Conservation (phyloP, 2,888 invertebrate genomes). For the Sarcophaga variegata region DNA sequence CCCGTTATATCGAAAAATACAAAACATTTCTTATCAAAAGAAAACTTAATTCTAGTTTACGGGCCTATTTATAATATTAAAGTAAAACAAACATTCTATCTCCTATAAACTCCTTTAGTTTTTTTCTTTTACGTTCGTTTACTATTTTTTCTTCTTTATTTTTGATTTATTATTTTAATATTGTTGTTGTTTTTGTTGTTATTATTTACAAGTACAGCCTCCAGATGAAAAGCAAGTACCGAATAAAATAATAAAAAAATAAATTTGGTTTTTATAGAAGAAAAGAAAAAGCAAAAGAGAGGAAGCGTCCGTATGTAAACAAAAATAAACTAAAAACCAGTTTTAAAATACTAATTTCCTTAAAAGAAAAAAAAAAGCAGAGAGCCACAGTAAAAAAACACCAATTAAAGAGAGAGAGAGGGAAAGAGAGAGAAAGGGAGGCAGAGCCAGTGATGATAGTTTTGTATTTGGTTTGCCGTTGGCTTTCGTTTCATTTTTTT, state of each 20-base stretch:
- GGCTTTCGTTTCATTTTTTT: conserved; percentile 23
- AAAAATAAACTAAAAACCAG: conserved; percentile 47
- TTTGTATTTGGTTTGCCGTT: conserved; percentile 11
- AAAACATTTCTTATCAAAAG: too few species aligned
- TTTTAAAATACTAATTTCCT: not conserved
- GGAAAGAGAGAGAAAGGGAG: not conserved
- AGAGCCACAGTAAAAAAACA: conserved; percentile 8
- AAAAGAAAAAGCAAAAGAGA: conserved; percentile 5
- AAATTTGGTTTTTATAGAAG: conserved; percentile 37
- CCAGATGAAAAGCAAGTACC: conserved; percentile 19
- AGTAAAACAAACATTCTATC: not conserved
- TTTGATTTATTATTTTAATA: too few species aligned
- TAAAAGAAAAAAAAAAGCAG: conserved; percentile 44
- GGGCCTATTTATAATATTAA: not conserved
- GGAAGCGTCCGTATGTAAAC: too few species aligned
- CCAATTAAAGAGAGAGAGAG: too few species aligned
- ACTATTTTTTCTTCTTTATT: too few species aligned
- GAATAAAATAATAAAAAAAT: too few species aligned
- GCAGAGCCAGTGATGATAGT: not conserved
- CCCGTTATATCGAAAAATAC: too few species aligned
- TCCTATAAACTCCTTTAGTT: too few species aligned
- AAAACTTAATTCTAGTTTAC: too few species aligned
- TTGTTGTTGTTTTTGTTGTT: too few species aligned
- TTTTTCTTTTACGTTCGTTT: too few species aligned
- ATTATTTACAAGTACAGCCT: conserved; percentile 56